Conservation (phyloP, 2,888 invertebrate species). For the Trachelus tabidus region DNA sequence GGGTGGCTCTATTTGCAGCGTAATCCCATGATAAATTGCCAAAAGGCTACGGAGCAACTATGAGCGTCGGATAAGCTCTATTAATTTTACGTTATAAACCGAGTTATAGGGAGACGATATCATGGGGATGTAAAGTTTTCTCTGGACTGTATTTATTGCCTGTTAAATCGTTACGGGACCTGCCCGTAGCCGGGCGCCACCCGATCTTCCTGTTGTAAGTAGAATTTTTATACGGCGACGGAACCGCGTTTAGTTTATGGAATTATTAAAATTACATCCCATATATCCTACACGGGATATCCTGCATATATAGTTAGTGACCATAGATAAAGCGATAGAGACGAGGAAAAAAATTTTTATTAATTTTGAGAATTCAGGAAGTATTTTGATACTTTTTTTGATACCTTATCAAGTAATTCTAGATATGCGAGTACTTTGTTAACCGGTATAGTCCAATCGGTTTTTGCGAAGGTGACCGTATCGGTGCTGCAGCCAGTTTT, state of each 20-base stretch:
- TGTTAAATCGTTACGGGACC: slow-evolving; percentile 27
- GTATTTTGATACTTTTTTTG: not conserved
- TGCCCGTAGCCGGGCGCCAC: not conserved
- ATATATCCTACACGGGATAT: not conserved
- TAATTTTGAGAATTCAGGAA: not conserved
- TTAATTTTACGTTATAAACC: slow-evolving; percentile 65
- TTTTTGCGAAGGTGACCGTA: not conserved
- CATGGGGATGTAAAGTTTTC: slow-evolving; percentile 36
- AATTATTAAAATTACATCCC: not conserved
- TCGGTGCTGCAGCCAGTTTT: not conserved
- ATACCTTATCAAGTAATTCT: not conserved
- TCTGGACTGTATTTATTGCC: slow-evolving; percentile 38
- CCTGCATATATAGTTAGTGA: not conserved
- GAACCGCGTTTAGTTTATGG: not conserved
- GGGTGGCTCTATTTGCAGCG: slow-evolving; percentile 57
- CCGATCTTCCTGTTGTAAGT: not conserved
- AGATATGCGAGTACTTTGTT: not conserved
- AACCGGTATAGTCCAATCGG: not conserved
- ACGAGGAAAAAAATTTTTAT: not conserved
- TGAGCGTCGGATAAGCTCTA: slow-evolving; percentile 58
- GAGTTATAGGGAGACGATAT: slow-evolving; percentile 22
- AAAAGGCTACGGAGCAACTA: slow-evolving; percentile 39
- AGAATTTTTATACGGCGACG: not conserved
- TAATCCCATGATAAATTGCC: slow-evolving; percentile 65
- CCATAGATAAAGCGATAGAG: not conserved